Percentiles rank a stretch among this genome's conserved stretches.
Conservation (phyloP, 2,888 invertebrate genomes). For the Sussaba pulchella region DNA sequence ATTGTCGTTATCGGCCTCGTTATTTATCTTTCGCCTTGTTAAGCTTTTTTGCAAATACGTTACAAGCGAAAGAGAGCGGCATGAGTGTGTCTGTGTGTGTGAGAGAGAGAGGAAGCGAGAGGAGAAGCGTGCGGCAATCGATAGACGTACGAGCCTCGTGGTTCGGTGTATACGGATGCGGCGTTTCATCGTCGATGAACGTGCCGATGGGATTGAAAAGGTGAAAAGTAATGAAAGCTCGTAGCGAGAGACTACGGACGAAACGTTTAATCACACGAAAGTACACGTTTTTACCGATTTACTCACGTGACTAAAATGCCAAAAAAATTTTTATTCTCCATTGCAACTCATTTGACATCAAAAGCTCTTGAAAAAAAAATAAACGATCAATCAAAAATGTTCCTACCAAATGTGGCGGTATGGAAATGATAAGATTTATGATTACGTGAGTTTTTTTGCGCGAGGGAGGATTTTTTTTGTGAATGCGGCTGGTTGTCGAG, state of each 20-base stretch:
- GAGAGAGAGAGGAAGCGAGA: constrained; percentile 20
- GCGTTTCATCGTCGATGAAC: constrained; percentile 47
- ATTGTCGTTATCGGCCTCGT: constrained; percentile 51
- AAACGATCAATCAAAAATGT: no score
- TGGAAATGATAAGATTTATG: no score
- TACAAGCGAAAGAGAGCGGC: constrained; percentile 19
- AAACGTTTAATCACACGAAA: constrained; percentile 50
- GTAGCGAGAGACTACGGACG: constrained; percentile 10
- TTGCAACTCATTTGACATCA: background rate
- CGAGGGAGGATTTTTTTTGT: background rate
- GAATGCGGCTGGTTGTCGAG: background rate
- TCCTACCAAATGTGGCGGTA: no score
- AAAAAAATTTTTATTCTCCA: constrained; percentile 11
- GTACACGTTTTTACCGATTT: constrained; percentile 19
- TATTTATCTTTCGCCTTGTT: constrained; percentile 59
- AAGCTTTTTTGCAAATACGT: constrained; percentile 47
- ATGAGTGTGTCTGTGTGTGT: constrained; percentile 9
- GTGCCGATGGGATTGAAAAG: constrained; percentile 43
- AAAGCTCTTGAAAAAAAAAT: constrained; percentile 1
- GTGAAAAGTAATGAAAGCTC: constrained; percentile 42
- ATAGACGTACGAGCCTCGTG: constrained; percentile 48
- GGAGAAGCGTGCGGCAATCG: constrained; percentile 48
- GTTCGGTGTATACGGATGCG: constrained; percentile 44
- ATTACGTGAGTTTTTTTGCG: no score
- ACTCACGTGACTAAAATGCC: constrained; percentile 19